Evolutionary conservation across 2,113 vertebrate genomes (phyloP), one percentile per base, ranked within the genome.

Genomic region (Hyperoodon ampullatus): DNA sequence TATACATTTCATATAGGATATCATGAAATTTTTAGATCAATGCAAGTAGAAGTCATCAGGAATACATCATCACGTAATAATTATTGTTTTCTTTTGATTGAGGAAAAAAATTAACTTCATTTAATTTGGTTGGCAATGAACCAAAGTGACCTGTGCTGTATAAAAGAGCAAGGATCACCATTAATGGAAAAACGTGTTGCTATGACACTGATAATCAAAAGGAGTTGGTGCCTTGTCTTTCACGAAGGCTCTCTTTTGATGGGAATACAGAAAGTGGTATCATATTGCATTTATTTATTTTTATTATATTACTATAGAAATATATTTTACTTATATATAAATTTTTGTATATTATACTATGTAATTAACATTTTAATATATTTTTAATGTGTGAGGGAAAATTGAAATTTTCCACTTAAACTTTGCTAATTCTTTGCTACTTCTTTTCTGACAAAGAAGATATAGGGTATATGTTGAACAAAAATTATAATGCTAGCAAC

Each of bases 401-500:
- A 53, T 35, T 61, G 19, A 91, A 83, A n/a, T 33, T 78, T 83
- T 88, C 44, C 71, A 75, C 14, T 90, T 86, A 70, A 70, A 88
- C 39, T 83, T 72, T n/a, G 12, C 4, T 55, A 80, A 58, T 80
- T 58, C 33, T 35, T 58, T 80, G 53, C 2, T 58, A 80, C 21
- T 39, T 26, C 84, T 84, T 96, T 84, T 14, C 55, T 72, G 60
- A 90, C 15, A 83, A 55, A 66, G 33, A 53, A 70, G 18, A 28
- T 61, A 80, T 24, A 71, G 1, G 12, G 28, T 65, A 77, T 71
- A 19, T 44, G 3, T 7, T 68, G 14, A 80, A 35, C 2, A 93
- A 83, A 21, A 96, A 80, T 72, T 95, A 61, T 63, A 92, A 90
- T 74, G n/a, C n/a, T 75, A 85, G 24, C 21, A 71, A 91, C 28